phyloP scores from a whole-genome alignment of 92 coral and sea anemone species.

The Blastomussa wellsi region DNA sequence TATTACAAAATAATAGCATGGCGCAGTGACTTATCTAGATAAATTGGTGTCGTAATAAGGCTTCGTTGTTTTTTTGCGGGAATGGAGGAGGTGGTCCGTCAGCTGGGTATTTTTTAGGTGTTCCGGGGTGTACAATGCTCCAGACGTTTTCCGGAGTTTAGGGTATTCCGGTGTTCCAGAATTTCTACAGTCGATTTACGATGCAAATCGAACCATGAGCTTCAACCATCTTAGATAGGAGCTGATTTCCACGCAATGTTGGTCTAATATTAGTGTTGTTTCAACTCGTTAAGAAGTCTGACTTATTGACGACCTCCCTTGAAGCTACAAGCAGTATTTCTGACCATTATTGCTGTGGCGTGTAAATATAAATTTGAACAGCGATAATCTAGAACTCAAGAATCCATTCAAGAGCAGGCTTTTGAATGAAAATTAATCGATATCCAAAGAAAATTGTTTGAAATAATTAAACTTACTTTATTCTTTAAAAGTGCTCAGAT shows the following conservation, averaged over 20 bases:
- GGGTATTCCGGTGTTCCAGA: no score
- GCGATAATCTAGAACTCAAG: not conserved
- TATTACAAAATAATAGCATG: no score
- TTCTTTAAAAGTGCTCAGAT: not conserved
- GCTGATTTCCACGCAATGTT: not conserved
- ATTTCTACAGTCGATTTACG: no score
- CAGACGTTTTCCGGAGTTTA: no score
- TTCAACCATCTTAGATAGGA: not conserved
- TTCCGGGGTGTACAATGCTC: no score
- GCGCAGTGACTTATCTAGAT: no score
- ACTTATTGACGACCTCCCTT: constrained; percentile 9
- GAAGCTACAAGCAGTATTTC: not conserved
- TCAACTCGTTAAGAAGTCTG: constrained; percentile 10
- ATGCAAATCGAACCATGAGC: not conserved
- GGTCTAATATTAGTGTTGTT: no score
- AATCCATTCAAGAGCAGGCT: not conserved
- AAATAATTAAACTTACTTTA: not conserved
- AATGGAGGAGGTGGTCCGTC: no score
- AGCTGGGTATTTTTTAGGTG: no score
- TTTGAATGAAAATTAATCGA: not conserved
- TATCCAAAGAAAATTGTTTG: not conserved
- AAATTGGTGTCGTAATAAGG: no score
- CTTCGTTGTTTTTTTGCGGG: no score
- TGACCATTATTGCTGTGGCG: not conserved
- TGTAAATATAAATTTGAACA: not conserved